A percentile compares a stretch with the other conserved stretches of the same genome.
These are phyloP conservation scores for Drosophila greeni DNA, from an alignment of 2,888 invertebrate species.

Conservation along the genomic window DNA sequence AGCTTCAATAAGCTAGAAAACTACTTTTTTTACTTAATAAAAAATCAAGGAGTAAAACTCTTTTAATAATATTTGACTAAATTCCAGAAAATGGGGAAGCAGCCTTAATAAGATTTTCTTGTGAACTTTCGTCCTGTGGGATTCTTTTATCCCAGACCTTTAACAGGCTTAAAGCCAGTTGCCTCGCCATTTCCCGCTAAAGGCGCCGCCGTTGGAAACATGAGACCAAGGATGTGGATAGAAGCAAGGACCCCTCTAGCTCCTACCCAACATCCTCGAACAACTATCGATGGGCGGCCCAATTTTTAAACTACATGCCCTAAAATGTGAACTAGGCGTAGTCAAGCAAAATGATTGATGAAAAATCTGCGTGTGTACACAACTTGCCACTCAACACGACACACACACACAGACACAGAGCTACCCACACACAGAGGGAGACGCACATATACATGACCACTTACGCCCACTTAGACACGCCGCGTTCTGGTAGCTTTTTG, in stretches of 20 bases:
- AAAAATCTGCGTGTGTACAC: slow-evolving; percentile 53
- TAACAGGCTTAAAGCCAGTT: slow-evolving; percentile 27
- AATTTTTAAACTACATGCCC: slow-evolving; percentile 47
- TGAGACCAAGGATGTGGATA: slow-evolving; percentile 6
- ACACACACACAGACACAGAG: slow-evolving; percentile 32
- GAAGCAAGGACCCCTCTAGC: neutral
- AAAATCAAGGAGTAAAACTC: no score
- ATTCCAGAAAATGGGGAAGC: no score
- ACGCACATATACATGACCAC: slow-evolving; percentile 41
- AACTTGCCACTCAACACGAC: slow-evolving; percentile 55
- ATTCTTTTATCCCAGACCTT: slow-evolving; percentile 2
- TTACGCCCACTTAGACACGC: slow-evolving; percentile 55
- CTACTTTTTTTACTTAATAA: no score
- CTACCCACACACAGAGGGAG: slow-evolving; percentile 15
- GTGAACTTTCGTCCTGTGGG: slow-evolving; percentile 6
- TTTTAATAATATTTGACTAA: no score
- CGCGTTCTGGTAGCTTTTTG: slow-evolving; percentile 43
- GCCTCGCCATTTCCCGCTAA: slow-evolving; percentile 7
- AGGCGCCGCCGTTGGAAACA: slow-evolving; percentile 9
- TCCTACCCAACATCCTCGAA: neutral
- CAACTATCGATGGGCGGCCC: slow-evolving; percentile 43
- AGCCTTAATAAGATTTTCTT: slow-evolving; percentile 8
- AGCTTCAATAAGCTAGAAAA: neutral
- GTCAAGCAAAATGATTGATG: slow-evolving; percentile 65
- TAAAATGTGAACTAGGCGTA: slow-evolving; percentile 47